Evolutionary conservation across 2,113 vertebrate species (phyloP), one percentile per base, ranked within the genome.

Genomic region (Excalfactoria chinensis): DNA sequence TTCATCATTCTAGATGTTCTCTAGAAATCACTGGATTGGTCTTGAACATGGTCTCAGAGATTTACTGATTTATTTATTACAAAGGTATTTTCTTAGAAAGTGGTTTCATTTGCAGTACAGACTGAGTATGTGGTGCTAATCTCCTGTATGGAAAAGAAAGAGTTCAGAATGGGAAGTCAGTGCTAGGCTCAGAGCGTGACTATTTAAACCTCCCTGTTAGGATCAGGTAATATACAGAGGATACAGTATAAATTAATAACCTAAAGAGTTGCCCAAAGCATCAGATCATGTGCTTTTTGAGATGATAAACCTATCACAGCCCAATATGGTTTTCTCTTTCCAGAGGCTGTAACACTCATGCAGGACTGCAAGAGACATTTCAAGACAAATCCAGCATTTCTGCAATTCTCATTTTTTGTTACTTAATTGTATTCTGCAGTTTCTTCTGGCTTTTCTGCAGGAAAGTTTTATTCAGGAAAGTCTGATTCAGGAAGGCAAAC

Each of bases 391-490:
- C 6, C 56, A 92, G 8, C 32, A 64, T 78, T 86, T 94, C 93
- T 96, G 85, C n/a, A 55, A 78, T 96, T 96, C 93, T 96, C 90
- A 32, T 96, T 97, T 89, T 89, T 83, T 63, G 14, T 67, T 78
- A 75, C 90, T 93, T 80, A 90, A 91, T 93, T 92, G 62, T 53
- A 66, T 90, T 95, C 86, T 90, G 19, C 53, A 71, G 49, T 93
- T 96, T 53, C 68, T 76, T 92, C 93, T 97, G 96, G 96, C 84
- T 81, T 93, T 90, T 76, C 73, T 72, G 44, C 28, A 96, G 95
- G 96, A 96, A 98, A 97, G 62, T 95, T 26, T 95, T 74, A 95
- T 97, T 81, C 60, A 84, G 88, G 83, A 87, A 97, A 94, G 19
- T 94, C 60, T 95, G 72, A 91, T 85, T 97, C 73, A 78, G 76